Evolutionary conservation across 2,113 vertebrate genomes (phyloP).

Genomic region (Ceyx margarethae): DNA sequence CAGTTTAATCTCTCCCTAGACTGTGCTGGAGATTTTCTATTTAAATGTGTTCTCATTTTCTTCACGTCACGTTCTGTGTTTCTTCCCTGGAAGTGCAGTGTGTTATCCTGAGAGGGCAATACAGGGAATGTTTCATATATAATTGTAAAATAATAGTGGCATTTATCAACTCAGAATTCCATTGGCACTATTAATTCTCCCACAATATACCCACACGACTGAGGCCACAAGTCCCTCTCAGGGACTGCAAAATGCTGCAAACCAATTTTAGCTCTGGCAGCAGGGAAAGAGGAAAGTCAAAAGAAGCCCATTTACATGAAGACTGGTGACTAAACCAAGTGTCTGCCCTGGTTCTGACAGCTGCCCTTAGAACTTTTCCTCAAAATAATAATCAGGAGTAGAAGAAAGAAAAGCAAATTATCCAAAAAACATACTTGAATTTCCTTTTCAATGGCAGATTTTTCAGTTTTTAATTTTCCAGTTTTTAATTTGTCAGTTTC

Average conservation of each 20-base stretch:
- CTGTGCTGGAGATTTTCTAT: neutral
- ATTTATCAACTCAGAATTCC: constrained; percentile 14
- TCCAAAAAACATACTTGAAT: neutral
- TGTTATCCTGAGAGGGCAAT: constrained; percentile 20
- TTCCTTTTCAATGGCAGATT: neutral
- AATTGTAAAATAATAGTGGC: constrained; percentile 7
- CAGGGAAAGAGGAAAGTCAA: neutral
- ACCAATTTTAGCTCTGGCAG: neutral
- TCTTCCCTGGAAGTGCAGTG: neutral
- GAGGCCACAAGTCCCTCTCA: neutral
- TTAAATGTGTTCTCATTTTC: constrained; percentile 48
- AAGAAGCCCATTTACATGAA: neutral
- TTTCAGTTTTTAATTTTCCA: neutral
- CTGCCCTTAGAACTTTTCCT: neutral
- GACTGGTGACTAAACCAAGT: neutral
- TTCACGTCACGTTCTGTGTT: neutral
- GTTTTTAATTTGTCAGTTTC: neutral
- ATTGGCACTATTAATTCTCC: neutral
- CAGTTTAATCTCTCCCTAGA: constrained; percentile 38
- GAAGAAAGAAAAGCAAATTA: neutral
- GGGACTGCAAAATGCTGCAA: neutral
- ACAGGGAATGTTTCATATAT: constrained; percentile 3
- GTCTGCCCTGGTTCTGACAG: neutral
- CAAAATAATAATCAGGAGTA: neutral
- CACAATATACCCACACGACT: neutral